These are phyloP conservation scores for Drosophila cyrtoloma DNA, from an alignment of 2,888 invertebrate genomes.

Conservation along the genomic window DNA sequence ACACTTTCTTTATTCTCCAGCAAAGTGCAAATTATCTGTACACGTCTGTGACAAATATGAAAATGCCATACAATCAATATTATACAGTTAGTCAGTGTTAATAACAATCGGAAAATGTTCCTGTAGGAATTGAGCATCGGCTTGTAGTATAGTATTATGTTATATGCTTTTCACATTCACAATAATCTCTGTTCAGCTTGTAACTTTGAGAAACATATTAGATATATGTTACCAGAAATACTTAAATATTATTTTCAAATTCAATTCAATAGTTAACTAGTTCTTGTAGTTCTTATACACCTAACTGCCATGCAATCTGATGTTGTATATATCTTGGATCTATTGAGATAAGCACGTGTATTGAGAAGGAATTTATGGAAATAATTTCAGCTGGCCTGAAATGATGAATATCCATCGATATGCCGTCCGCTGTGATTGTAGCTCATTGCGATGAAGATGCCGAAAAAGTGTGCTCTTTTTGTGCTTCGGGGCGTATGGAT, in stretches of 20 bases:
- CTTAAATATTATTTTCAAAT: neutral
- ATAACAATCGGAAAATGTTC: neutral
- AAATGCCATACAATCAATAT: neutral
- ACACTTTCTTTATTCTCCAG: neutral
- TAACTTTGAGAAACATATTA: neutral
- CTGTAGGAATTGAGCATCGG: neutral
- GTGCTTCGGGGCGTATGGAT: neutral
- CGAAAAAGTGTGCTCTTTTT: constrained; percentile 38
- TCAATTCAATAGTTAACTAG: neutral
- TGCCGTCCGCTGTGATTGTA: constrained; percentile 9
- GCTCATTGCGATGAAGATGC: constrained; percentile 39
- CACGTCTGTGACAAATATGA: neutral
- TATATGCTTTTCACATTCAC: neutral
- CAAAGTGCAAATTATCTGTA: neutral
- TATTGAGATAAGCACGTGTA: neutral
- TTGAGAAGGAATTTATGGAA: neutral
- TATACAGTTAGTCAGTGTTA: neutral
- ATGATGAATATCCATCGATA: constrained; percentile 12
- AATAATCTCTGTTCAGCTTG: neutral
- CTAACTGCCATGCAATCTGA: neutral
- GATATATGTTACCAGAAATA: neutral
- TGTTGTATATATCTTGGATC: neutral
- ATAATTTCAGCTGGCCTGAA: fast-evolving
- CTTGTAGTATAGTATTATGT: neutral
- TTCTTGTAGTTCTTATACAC: neutral